Percentiles rank a stretch among this genome's conserved stretches.
phyloP scores from a whole-genome alignment of 1,140 invertebrate species.

The Atta texana region DNA sequence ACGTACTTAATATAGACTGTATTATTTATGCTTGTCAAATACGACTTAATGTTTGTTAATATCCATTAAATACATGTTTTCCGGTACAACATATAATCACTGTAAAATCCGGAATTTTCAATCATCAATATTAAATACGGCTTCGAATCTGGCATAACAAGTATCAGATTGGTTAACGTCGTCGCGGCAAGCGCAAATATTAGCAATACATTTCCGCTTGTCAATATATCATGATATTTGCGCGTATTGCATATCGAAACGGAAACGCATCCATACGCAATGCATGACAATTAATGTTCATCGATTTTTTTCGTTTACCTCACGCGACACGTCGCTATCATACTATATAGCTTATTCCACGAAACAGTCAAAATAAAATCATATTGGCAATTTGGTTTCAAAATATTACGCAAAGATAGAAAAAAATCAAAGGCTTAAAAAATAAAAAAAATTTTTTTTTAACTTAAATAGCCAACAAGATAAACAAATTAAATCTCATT shows the following conservation, averaged over 20 bases:
- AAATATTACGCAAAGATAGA: not conserved
- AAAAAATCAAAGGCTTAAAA: not conserved
- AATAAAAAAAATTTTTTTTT: not conserved
- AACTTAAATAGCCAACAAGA: not conserved
- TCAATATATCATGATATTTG: slow-evolving; percentile 56
- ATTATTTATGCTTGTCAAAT: not conserved
- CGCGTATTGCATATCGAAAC: slow-evolving; percentile 11
- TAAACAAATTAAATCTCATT: slow-evolving; percentile 13
- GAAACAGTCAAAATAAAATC: not conserved
- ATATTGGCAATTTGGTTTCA: not conserved
- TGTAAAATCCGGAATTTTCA: slow-evolving; percentile 29
- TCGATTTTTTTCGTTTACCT: slow-evolving; percentile 16
- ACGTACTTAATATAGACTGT: not conserved
- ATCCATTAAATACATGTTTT: slow-evolving; percentile 25
- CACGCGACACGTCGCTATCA: not conserved
- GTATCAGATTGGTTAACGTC: slow-evolving; percentile 45
- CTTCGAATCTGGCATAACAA: slow-evolving; percentile 47
- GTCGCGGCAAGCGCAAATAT: slow-evolving; percentile 62
- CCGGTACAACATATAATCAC: not conserved
- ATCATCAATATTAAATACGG: slow-evolving; percentile 57
- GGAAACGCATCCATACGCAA: not conserved
- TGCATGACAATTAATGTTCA: slow-evolving; percentile 23
- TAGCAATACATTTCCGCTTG: slow-evolving; percentile 63
- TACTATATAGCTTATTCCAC: not conserved
- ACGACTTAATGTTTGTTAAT: slow-evolving; percentile 14